Base-by-base conservation (phyloP, 2,797 vertebrate genomes). In the Eremophila alpestris region DNA sequence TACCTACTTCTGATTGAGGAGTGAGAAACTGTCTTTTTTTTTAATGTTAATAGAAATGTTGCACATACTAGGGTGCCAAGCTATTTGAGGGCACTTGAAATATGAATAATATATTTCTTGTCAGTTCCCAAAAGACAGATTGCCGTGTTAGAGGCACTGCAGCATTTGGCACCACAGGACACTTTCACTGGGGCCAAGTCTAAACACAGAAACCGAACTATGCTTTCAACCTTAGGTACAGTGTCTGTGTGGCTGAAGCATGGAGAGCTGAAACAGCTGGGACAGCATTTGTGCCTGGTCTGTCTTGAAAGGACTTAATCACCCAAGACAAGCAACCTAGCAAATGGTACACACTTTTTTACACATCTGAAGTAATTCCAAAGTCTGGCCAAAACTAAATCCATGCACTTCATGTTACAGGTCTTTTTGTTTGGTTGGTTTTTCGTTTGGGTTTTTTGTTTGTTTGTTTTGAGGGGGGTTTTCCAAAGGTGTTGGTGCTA, bases 221-320 rank as follows among this genome's bases (percentile, higher is more conserved):
- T 71, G 78, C 90, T 95, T 95, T 92, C 71, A 78, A 13, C 38
- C 29, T 60, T 67, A 85, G 81, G 62, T 64, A 51, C 38, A 63
- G 21, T 89, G 40, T 94, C 86, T 90, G 32, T 64, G 63, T 43
- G 65, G 49, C 87, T 90, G 64, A 64, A 80, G 43, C 82, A 41
- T 43, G 32, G 88, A 81, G 74, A 60, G 60, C 36, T 87, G 70
- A 87, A 86, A 83, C 95, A 96, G 83, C 90, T 96, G 94, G 90
- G 71, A n/a, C 60, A 87, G 74, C 79, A 90, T 89, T 95, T 96
- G 87, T 97, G 75, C 49, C 40, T 85, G n/a, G 13, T 60, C 60
- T 80, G 64, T 78, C 83, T 77, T 90, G 78, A 85, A 78, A 70
- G 49, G 58, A 16, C n/a, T 78, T 93, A 83, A 59, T 94, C 82